Evolutionary conservation across 2,797 vertebrate genomes (phyloP), one percentile per base, ranked within the genome.

Genomic region (Squalus acanthias): DNA sequence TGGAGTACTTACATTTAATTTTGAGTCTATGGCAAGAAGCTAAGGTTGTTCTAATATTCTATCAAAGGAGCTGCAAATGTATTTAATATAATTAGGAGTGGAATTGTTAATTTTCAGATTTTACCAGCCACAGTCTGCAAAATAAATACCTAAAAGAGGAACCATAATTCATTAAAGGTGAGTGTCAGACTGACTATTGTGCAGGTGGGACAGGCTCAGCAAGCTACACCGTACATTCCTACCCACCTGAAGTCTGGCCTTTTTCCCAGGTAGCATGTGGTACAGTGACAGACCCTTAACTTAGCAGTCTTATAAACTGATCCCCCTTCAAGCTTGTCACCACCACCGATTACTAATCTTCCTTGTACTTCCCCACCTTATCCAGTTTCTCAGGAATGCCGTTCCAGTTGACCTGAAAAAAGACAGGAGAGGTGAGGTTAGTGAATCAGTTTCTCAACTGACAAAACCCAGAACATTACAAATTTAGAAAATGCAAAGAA

Each of bases 1-100:
- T 91, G 57, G 57, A 91, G 88, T 63, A 15, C n/a, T 63, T 63
- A n/a, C 12, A 91, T 93, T 93, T 69, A 69, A 93, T 93, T 93
- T 69, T 93, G 63, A 10, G 22, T 69, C 20, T 10, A 39, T 67
- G 17, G 17, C 63, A 93, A 67, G 33, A 46, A 69, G 8, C n/a
- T 67, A 93, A 46, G 0, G 13, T 24, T 69, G 3, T 85, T 85
- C 17, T 46, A 53, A 46, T 93, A 93, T 67, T 46, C 17, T 24
- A 39, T 24, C 7, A 46, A 22, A 93, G 15, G 79, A 82, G 79
- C 39, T 82, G 39, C 46, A 82, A 8, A 82, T 20, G 17, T 46
- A 82, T 46, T 82, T 82, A 15, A 6, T 17, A 39, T 46, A 46
- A 39, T 15, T 82, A 82, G 46, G 79, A 13, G 46, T 46, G 15